phyloP scores from a whole-genome alignment of 2,797 vertebrate species.

The Sebastes steindachneri region DNA sequence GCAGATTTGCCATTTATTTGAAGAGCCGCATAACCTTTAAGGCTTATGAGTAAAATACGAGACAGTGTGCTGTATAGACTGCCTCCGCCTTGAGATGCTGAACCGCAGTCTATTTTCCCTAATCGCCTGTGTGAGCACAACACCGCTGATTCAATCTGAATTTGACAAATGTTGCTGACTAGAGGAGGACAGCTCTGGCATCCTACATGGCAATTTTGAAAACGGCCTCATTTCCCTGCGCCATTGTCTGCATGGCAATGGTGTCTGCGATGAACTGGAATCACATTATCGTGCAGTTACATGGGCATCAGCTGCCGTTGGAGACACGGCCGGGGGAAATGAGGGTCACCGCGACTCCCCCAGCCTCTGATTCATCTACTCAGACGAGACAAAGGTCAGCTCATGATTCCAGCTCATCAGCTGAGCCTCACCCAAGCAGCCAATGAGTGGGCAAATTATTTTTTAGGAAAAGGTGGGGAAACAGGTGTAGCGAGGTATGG shows the following conservation, averaged over 20 bases:
- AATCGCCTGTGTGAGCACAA: constrained; percentile 63
- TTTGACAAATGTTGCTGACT: constrained; percentile 74
- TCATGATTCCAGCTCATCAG: constrained; percentile 56
- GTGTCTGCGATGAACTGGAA: constrained; percentile 57
- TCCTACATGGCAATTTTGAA: constrained; percentile 73
- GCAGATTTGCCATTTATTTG: constrained; percentile 60
- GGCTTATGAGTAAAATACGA: constrained; percentile 48
- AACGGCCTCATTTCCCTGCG: constrained; percentile 65
- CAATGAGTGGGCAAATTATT: constrained; percentile 51
- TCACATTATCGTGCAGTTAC: constrained; percentile 70
- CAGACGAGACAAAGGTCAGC: constrained; percentile 56
- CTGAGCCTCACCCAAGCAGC: constrained; percentile 19
- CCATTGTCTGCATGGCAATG: constrained; percentile 73
- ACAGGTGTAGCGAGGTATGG: neutral
- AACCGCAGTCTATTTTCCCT: constrained; percentile 50
- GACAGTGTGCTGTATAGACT: constrained; percentile 37
- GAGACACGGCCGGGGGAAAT: constrained; percentile 53
- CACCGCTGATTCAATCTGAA: constrained; percentile 71
- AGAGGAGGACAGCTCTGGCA: constrained; percentile 54
- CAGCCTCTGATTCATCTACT: constrained; percentile 64
- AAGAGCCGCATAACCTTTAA: constrained; percentile 56
- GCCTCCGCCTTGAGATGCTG: constrained; percentile 20
- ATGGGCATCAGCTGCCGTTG: constrained; percentile 69
- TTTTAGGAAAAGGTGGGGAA: constrained; percentile 24
- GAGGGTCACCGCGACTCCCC: constrained; percentile 63